Percentiles rank a stretch among this genome's conserved stretches.
These are phyloP conservation scores for Atta colombica DNA, from an alignment of 1,140 invertebrate species.

Conservation along the genomic window DNA sequence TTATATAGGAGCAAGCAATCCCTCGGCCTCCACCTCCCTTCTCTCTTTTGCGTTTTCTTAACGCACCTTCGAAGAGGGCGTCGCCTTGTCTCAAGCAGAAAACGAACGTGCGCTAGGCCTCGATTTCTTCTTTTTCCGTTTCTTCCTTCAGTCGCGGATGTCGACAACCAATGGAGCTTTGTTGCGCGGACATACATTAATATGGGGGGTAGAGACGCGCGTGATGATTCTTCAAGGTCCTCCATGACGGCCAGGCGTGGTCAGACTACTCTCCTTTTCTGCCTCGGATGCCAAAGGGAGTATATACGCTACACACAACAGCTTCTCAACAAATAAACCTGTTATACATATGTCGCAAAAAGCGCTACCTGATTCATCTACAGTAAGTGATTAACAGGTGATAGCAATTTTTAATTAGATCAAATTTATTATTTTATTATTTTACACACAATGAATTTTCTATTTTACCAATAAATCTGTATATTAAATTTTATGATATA, in stretches of 20 bases:
- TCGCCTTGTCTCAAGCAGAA: conserved; percentile 63
- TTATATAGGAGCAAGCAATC: conserved; percentile 71
- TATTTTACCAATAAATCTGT: not conserved
- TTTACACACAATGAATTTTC: no score
- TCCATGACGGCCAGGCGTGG: conserved; percentile 56
- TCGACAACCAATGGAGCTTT: conserved; percentile 77
- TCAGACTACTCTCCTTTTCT: conserved; percentile 60
- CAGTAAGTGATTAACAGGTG: not conserved
- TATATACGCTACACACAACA: not conserved
- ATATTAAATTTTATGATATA: not conserved
- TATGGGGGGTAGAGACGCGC: conserved; percentile 68
- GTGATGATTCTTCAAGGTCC: conserved; percentile 77
- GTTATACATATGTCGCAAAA: conserved; percentile 17
- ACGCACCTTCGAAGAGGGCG: conserved; percentile 60
- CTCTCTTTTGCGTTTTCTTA: conserved; percentile 54
- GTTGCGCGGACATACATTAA: conserved; percentile 53
- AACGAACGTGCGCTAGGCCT: conserved; percentile 61
- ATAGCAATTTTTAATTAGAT: not conserved
- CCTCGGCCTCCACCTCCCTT: not conserved
- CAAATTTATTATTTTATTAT: no score
- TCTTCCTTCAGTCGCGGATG: conserved; percentile 41
- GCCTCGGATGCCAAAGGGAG: conserved; percentile 12
- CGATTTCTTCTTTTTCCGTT: conserved; percentile 74
- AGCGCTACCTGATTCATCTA: not conserved
- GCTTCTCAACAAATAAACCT: not conserved